These are phyloP conservation scores for Brachionus manjavacas DNA, from an alignment of 1,140 invertebrate species.

Conservation along the genomic window DNA sequence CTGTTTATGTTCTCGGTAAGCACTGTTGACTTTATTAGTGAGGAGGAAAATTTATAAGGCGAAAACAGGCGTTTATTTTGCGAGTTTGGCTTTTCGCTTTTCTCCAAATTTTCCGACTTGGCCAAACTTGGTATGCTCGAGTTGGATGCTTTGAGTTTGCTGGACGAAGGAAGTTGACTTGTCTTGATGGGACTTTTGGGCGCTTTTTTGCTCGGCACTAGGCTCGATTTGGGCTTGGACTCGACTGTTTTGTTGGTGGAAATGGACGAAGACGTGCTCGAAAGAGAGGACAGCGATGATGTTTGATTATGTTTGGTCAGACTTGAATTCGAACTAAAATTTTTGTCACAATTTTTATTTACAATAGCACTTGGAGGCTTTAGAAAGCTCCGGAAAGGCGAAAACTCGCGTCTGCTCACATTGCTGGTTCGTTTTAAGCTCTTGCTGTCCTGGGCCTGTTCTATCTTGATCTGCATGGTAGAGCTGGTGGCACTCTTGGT, in stretches of 20 bases:
- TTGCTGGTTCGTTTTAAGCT: neutral
- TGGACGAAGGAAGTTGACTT: neutral
- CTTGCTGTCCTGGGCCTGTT: neutral
- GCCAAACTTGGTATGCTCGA: neutral
- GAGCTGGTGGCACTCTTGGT: neutral
- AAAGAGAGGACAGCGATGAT: neutral
- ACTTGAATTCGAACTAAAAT: neutral
- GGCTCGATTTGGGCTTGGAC: neutral
- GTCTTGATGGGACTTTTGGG: neutral
- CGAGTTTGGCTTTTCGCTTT: neutral
- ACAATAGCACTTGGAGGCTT: neutral
- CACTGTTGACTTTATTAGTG: neutral
- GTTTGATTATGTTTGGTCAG: neutral
- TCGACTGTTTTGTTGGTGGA: neutral
- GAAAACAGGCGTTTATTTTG: slow-evolving; percentile 5
- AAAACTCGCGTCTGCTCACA: neutral
- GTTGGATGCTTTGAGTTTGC: neutral
- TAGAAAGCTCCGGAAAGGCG: slow-evolving; percentile 3
- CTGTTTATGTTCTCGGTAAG: neutral
- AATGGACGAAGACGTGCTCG: neutral
- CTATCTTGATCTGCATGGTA: neutral
- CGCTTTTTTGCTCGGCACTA: neutral
- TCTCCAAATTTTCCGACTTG: neutral
- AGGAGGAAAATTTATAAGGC: slow-evolving; percentile 17
- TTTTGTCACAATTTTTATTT: neutral